Percentiles rank a stretch among this genome's conserved stretches.
Conservation (phyloP, 2,113 vertebrate genomes). For the Megaceryle torquata region DNA sequence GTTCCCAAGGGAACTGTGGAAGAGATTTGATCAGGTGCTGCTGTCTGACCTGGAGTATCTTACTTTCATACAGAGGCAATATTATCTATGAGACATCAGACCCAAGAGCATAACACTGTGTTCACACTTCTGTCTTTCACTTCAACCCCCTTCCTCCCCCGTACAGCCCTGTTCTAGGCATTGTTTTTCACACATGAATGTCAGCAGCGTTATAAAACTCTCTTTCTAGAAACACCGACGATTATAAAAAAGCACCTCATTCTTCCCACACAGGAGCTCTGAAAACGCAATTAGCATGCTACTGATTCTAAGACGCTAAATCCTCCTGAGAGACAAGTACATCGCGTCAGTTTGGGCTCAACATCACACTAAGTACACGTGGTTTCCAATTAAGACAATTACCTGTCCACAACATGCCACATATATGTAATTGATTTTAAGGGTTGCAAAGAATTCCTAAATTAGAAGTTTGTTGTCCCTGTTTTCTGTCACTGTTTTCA, state of each 20-base stretch:
- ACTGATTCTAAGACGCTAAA: neutral
- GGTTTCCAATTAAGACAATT: neutral
- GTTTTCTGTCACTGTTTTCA: neutral
- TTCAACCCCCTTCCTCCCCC: neutral
- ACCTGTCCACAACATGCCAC: neutral
- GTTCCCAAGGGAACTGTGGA: neutral
- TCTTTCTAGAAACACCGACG: constrained; percentile 13
- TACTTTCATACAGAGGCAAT: neutral
- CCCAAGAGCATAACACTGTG: neutral
- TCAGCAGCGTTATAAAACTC: constrained; percentile 27
- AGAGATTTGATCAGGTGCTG: neutral
- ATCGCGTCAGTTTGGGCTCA: neutral
- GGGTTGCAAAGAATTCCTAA: neutral
- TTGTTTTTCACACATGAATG: constrained; percentile 45
- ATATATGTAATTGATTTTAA: neutral
- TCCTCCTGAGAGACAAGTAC: neutral
- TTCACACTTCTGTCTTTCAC: constrained; percentile 2
- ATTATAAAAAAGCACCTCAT: neutral
- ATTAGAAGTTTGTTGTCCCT: neutral
- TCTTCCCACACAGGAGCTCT: constrained; percentile 3
- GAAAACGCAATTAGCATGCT: neutral
- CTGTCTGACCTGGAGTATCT: neutral
- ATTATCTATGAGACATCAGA: neutral
- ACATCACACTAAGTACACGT: neutral
- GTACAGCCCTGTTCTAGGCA: neutral